Evolutionary conservation across 1,140 invertebrate species (phyloP), one percentile per base, ranked within the genome.

Genomic region (Drosophila parabipectinata): DNA sequence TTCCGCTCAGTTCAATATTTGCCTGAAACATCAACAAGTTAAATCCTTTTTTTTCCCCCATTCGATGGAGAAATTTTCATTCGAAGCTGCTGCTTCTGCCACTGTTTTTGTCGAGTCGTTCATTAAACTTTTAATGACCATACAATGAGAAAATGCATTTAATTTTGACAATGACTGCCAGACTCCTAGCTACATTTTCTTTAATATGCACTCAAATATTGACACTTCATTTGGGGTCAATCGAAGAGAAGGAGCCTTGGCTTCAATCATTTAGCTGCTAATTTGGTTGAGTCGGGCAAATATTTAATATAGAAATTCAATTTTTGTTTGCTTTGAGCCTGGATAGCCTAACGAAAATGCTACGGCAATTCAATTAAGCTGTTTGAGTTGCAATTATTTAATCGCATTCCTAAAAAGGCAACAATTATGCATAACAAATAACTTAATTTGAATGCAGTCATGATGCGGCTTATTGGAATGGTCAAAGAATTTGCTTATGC

Each of bases 1-100:
- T 14, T 18, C 4, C 55, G 21, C 1, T 28, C 61, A 44, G 39
- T 39, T 51, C 44, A 55, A 57, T 79, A 68, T 83, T 79, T 79
- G 72, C 61, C 34, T 54, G 69, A 51, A 69, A 72, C 62, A 83
- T 79, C 80, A 83, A 79, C 80, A 84, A 84, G 80, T 84, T 79
- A 79, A 83, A 79, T n/a, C 66, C 54, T 51, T 67, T 61, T 57
- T 55, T 58, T 18, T 10, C 28, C 9, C 9, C 14, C 15, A 18
- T 32, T 34, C 47, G 61, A 72, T 14, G 39, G 39, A 21, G 21
- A 52, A 55, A 24, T 10, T 55, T 52, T 51, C 26, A 60, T 53
- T 66, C 30, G 32, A 9, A 10, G 10, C 21, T 21, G 21, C 21
- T 21, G 6, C 26, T 28, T 7, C 14, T 32, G 50, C 48, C 37